Base-by-base conservation (phyloP, 2,797 vertebrate genomes). In the Tiaroga cobitis region DNA sequence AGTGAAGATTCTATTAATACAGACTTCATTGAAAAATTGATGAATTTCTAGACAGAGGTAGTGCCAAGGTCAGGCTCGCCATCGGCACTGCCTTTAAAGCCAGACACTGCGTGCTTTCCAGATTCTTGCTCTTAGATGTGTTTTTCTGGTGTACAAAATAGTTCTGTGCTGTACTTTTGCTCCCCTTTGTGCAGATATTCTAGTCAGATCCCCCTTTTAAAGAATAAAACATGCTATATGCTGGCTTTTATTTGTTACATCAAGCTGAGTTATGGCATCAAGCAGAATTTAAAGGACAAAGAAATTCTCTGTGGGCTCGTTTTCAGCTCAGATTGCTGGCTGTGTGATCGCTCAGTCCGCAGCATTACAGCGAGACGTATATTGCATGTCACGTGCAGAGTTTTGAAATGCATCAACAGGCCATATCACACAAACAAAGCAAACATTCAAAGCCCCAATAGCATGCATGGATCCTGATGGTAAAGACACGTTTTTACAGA, bases 1-100 rank as follows among this genome's bases (percentile, higher is more conserved):
- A 84, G 82, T 90, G 89, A 86, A 89, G 88, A 84, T 91, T 92
- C 91, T 93, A 93, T 93, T 94, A 93, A 94, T 94, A 92, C 81
- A 61, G 61, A 84, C 74, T 85, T 87, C 84, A 89, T 92, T 94
- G 91, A 94, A 94, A 94, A 91, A 94, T 92, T 91, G 67, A 95
- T 85, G 77, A 82, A 78, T 81, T 90, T 43, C 46, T 89, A 92
- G 90, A 92, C 63, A 49, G 89, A 56, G 88, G 84, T 86, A 92
- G 89, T 80, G 81, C 89, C 91, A 70, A 80, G 91, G 93, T 93
- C 85, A 90, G 92, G 91, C 92, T 89, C 81, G 68, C 89, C 82
- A 91, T 88, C 91, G 85, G 91, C 84, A 82, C 90, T 91, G 90
- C 90, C 88, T 83, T 76, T 56, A 78, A 39, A 77, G 61, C 29